phyloP scores from a whole-genome alignment of 1,140 invertebrate species.

The Bombus sibiricus region DNA sequence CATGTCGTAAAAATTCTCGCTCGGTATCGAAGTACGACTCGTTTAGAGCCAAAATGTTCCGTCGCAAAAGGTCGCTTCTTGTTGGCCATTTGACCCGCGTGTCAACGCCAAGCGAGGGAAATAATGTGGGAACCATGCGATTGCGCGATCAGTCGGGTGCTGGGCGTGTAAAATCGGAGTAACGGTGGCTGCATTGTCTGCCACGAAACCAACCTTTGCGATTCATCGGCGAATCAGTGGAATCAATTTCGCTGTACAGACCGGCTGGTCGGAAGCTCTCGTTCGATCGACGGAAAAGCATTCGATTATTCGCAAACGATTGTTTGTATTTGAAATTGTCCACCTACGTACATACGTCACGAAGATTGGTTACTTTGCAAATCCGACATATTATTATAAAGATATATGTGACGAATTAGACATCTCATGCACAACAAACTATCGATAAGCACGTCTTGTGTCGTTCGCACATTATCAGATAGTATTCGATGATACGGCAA shows the following conservation, averaged over 20 bases:
- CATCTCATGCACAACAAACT: background rate
- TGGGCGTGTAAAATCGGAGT: background rate
- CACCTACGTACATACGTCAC: no score
- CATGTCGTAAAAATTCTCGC: background rate
- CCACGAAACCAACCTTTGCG: conserved; percentile 35
- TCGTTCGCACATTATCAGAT: background rate
- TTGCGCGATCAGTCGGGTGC: background rate
- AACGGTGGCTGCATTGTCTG: background rate
- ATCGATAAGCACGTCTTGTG: background rate
- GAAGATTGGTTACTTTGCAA: no score
- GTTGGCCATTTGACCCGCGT: background rate
- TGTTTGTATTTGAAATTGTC: no score
- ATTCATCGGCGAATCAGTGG: conserved; percentile 12
- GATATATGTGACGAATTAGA: background rate
- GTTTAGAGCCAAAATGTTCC: background rate
- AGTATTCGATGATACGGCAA: background rate
- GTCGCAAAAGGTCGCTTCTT: background rate
- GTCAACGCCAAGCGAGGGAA: background rate
- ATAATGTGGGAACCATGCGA: conserved; percentile 33
- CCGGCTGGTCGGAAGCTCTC: background rate
- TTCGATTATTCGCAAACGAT: no score
- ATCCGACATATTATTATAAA: no score
- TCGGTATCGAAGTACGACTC: background rate
- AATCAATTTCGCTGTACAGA: background rate
- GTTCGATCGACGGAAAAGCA: background rate